Base-by-base conservation (phyloP, 2,888 invertebrate species). In the Augochlorella aurata region DNA sequence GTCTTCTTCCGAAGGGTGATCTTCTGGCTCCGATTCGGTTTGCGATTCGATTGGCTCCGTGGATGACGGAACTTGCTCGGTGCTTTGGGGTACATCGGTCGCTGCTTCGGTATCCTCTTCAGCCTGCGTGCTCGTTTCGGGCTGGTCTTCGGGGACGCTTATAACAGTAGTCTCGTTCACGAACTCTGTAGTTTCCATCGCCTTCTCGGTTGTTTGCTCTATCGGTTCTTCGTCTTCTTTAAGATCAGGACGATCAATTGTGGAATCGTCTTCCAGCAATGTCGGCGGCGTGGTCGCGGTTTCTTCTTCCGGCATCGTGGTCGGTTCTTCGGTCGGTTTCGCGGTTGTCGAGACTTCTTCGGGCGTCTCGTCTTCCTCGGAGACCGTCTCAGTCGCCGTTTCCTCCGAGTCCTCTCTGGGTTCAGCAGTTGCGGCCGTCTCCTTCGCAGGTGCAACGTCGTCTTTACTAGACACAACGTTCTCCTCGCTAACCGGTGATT, bases 311-410 rank as follows among this genome's bases (percentile, higher is more conserved):
- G 74, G 49, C 7, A 68, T 29, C 0, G 61, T 66, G 21, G 66
- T 81, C 45, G 74, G 52, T 5, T 79, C 81, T 49, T 77, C 63
- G 0, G 0, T 18, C 0, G 45, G 18, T 12, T 44, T 58, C n/a
- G 21, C 10, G 29, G 79, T 80, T 7, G 72, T 85, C 0, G 18
- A 29, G 50, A 16, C 8, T 1, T 67, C 74, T 0, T 83, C 77
- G 14, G 81, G 67, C 14, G 75, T 77, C 3, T 86, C 73, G n/a
- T 85, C 81, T 0, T 79, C 78, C 7, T 76, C 65, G 10, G 18
- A 18, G 44, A 52, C 54, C 1, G 24, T 29, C 21, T 79, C 76
- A 12, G 52, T 82, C 10, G 69, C 70, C 1, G 14, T 24, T 45
- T 61, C 44, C 10, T 61, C 44, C 10, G n/a, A 52, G 38, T 14